Conservation (phyloP, 2,888 invertebrate species). For the Melipona beecheii region DNA sequence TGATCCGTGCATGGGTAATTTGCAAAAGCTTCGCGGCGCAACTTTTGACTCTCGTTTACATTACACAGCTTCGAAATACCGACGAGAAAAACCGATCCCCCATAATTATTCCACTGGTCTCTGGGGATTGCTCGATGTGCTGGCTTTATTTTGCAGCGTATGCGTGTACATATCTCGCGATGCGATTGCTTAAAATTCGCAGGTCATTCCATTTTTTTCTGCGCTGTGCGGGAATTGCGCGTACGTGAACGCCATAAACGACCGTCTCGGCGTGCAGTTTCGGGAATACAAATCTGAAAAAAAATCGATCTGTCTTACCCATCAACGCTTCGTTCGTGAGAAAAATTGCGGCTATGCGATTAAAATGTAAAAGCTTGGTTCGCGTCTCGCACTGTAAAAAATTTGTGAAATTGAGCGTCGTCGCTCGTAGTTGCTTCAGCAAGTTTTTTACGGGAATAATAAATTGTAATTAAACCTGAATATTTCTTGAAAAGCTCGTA, state of each 20-base stretch:
- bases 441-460: background rate
- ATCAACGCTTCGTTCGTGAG: background rate
- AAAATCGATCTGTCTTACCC: background rate
- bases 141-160: no score
- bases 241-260: background rate
- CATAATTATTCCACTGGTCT: no score
- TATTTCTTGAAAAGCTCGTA: no score
- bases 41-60: background rate
- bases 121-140: no score
- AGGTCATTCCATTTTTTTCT: no score
- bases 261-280: background rate
- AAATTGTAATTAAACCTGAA: background rate
- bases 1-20: no score
- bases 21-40: background rate
- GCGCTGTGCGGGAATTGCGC: no score
- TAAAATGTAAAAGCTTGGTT: background rate
- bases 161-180: no score
- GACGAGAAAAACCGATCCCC: no score
- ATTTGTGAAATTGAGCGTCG: background rate
- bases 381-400: background rate
- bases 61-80: background rate
- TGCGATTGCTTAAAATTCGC: no score
- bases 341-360: background rate
- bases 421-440: background rate
- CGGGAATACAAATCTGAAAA: background rate